Percentiles rank a stretch among this genome's conserved stretches.
These are phyloP conservation scores for Brachionus sp. DNA, from an alignment of 1,140 invertebrate species.

Conservation along the genomic window DNA sequence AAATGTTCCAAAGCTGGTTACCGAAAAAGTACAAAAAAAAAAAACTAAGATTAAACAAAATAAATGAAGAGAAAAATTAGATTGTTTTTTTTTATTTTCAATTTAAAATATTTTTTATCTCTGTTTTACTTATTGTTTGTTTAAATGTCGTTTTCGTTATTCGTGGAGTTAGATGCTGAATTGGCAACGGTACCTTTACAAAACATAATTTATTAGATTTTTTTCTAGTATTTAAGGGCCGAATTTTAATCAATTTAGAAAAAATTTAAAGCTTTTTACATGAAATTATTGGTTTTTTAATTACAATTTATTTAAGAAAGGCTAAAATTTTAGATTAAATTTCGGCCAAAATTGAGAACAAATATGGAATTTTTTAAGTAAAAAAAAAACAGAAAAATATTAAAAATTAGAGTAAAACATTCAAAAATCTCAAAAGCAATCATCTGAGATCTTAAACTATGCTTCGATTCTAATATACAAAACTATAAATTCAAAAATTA, in stretches of 20 bases:
- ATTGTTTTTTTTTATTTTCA: slow-evolving; percentile 11
- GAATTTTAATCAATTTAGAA: not conserved
- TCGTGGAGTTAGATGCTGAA: slow-evolving; percentile 35
- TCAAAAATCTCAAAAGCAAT: too few species aligned
- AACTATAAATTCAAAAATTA: too few species aligned
- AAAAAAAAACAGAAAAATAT: too few species aligned
- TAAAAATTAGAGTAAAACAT: too few species aligned
- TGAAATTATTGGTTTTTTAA: too few species aligned
- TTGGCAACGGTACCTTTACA: not conserved
- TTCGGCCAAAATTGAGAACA: too few species aligned
- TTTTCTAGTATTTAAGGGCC: not conserved
- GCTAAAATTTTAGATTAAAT: not conserved
- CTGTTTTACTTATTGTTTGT: not conserved
- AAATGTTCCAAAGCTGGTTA: not conserved
- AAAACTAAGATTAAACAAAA: not conserved
- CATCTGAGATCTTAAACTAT: too few species aligned
- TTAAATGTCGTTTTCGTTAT: slow-evolving; percentile 37
- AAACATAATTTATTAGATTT: not conserved
- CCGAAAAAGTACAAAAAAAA: not conserved
- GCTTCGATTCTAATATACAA: too few species aligned
- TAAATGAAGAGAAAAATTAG: not conserved
- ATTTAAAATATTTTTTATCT: slow-evolving; percentile 5
- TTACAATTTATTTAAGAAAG: not conserved
- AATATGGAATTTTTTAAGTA: too few species aligned
- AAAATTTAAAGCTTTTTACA: too few species aligned